Evolutionary conservation across 2,888 invertebrate species (phyloP).

Genomic region (Caenorhabditis uteleia): DNA sequence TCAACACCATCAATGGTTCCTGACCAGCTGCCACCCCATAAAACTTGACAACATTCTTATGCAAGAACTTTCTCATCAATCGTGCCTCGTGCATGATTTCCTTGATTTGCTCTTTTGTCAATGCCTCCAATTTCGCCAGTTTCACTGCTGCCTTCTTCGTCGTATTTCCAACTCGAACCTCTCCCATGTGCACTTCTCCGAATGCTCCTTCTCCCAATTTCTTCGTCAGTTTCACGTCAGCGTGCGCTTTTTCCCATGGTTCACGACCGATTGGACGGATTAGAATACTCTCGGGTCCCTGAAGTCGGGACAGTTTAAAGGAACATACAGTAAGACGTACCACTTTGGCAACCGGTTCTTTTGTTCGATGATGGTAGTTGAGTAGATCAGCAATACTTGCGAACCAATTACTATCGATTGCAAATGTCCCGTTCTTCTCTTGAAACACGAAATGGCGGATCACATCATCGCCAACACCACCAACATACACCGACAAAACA

Average conservation of each 20-base stretch:
- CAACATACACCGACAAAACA: slow-evolving; percentile 41
- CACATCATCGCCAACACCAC: slow-evolving; percentile 15
- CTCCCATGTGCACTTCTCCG: slow-evolving; percentile 56
- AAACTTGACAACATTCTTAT: slow-evolving; percentile 53
- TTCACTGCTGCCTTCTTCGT: slow-evolving; percentile 26
- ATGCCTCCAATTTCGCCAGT: slow-evolving; percentile 46
- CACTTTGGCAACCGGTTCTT: slow-evolving; percentile 32
- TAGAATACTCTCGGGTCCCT: slow-evolving; percentile 23
- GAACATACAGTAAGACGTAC: background rate
- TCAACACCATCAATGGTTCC: slow-evolving; percentile 58
- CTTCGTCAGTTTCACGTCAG: slow-evolving; percentile 50
- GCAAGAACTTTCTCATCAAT: slow-evolving; percentile 53
- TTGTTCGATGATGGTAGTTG: slow-evolving; percentile 36
- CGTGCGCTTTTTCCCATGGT: slow-evolving; percentile 55
- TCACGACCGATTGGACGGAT: slow-evolving; percentile 41
- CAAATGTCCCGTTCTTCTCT: slow-evolving; percentile 22
- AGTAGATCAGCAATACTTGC: slow-evolving; percentile 33
- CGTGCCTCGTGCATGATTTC: slow-evolving; percentile 59
- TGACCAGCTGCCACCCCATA: slow-evolving; percentile 55
- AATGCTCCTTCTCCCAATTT: slow-evolving; percentile 63
- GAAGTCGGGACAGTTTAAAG: background rate
- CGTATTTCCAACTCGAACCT: slow-evolving; percentile 20
- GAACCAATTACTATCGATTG: slow-evolving; percentile 42
- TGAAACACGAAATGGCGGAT: slow-evolving; percentile 48
- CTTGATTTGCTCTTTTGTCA: slow-evolving; percentile 58